Evolutionary conservation across 2,113 vertebrate species (phyloP), one percentile per base, ranked within the genome.

Genomic region (Oreochromis tanganicae): DNA sequence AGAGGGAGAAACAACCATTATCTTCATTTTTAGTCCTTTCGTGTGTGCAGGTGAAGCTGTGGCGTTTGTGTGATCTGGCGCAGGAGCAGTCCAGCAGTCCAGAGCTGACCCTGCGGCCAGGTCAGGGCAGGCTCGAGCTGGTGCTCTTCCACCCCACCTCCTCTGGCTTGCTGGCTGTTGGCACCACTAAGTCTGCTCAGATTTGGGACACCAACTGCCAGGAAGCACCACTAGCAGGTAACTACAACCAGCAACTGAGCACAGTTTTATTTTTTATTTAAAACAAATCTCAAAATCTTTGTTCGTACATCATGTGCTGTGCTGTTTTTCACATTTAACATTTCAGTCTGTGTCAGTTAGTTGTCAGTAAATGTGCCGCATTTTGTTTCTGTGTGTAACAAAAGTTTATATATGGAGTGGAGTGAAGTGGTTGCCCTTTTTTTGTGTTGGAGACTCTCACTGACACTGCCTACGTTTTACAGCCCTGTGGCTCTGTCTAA

Each of bases 81-180:
- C 94, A 94, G 86, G 93, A 94, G 21, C 66, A 97, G 87, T 95
- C 97, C 1, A 4, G 82, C 1, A 81, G 4, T 0, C 88, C 96
- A 0, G 96, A 97, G 38, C 87, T 97, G 55, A 96, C 96, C 10
- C 93, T 99, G 84, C 94, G 86, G 56, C 96, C 97, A 0, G 89
- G 85, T 1, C 96, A 88, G 0, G 92, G 91, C 3, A 87, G 92
- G 0, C 93, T 98, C 85, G 97, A 98, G 2, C 3, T 87, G 5
- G 87, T 99, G 41, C 96, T 97, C 63, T 99, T 99, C 93, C 98
- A 99, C 91, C 97, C 98, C n/a, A 95, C 97, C 0, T 96, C 97
- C 0, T 98, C 98, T 0, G 96, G 96, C 0, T 2, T 98, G 85
- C 94, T 99, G 88, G 96, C 97, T 59, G 96, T 97, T 0, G 85